Evolutionary conservation across 2,113 vertebrate genomes (phyloP), one percentile per base, ranked within the genome.

Genomic region (Bothrops jararaca): DNA sequence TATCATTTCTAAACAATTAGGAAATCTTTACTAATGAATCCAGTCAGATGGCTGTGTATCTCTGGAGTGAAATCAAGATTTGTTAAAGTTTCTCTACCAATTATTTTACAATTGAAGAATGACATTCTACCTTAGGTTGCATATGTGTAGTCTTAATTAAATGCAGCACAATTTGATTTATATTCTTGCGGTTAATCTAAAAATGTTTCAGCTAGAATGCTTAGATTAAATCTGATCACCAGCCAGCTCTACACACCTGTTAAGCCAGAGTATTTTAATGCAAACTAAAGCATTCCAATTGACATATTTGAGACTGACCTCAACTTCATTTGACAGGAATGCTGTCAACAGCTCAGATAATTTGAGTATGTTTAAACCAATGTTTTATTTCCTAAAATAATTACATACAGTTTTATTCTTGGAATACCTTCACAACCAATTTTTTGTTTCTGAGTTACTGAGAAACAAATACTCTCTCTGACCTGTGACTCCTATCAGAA

Each of bases 1-100:
- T 89, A 86, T 92, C 53, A 85, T 89, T 92, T 89, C 92, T 89
- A 89, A 54, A 85, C 91, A 92, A 92, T 92, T 92, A 92, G 58
- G 57, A 89, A 88, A 92, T 74, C 57, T 90, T 90, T 92, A 45
- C 74, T 90, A 90, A 90, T 92, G 88, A 92, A 90, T 92, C 42
- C 64, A 86, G 42, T 92, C 88, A 90, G 88, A 90, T 90, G 74
- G 45, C 89, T 85, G 53, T 89, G 92, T 52, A 90, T 86, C 69
- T 90, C 74, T 90, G 58, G 54, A 52, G 92, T 80, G 56, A 92
- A 92, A 92, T 92, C 88, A 64, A 53, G 88, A 90, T 92, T 90
- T 92, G 54, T 92, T 85, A 92, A 89, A 86, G 54, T 90, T 92
- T 92, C 54, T 86, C 45, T 57, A 92, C 88, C 74, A 90, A 90